phyloP scores from a whole-genome alignment of 2,113 vertebrate species.

The Heterocephalus glaber region DNA sequence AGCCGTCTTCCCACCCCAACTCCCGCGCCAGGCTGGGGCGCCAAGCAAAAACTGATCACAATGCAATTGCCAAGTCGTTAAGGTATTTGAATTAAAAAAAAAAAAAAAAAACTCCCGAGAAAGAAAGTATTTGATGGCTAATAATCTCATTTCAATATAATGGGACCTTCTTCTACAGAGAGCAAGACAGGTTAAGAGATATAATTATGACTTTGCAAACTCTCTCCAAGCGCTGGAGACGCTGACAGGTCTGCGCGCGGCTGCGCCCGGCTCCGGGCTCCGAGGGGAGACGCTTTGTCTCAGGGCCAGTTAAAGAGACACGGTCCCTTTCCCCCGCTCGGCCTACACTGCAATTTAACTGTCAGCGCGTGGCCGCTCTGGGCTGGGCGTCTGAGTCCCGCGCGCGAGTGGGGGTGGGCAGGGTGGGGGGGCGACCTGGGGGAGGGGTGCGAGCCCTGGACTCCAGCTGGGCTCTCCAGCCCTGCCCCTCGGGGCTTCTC shows the following conservation, averaged over 20 bases:
- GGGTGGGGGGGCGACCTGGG: background rate
- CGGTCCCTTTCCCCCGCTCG: conserved; percentile 87
- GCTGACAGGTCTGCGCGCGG: conserved; percentile 91
- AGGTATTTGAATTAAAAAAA: conserved; percentile 88
- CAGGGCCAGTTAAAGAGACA: conserved; percentile 89
- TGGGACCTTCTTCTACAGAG: conserved; percentile 92
- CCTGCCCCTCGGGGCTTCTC: background rate
- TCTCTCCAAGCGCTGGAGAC: conserved; percentile 90
- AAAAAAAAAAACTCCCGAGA: conserved; percentile 86
- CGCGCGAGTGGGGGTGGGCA: conserved; percentile 66
- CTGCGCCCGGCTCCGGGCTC: conserved; percentile 87
- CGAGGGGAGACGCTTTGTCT: conserved; percentile 90
- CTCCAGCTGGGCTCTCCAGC: background rate
- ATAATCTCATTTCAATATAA: conserved; percentile 96
- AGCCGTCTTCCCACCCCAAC: conserved; percentile 49
- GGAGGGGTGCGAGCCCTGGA: background rate
- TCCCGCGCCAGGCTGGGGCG: conserved; percentile 70
- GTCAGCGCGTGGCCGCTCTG: conserved; percentile 86
- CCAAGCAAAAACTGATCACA: conserved; percentile 88
- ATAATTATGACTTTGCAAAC: conserved; percentile 95
- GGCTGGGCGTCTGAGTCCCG: conserved; percentile 85
- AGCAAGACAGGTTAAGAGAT: conserved; percentile 93
- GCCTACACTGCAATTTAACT: conserved; percentile 92
- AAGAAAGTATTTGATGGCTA: conserved; percentile 93
- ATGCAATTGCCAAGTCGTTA: conserved; percentile 89